Evolutionary conservation across 2,888 invertebrate species (phyloP), one percentile per base, ranked within the genome.

Genomic region (Drosophila rellima): DNA sequence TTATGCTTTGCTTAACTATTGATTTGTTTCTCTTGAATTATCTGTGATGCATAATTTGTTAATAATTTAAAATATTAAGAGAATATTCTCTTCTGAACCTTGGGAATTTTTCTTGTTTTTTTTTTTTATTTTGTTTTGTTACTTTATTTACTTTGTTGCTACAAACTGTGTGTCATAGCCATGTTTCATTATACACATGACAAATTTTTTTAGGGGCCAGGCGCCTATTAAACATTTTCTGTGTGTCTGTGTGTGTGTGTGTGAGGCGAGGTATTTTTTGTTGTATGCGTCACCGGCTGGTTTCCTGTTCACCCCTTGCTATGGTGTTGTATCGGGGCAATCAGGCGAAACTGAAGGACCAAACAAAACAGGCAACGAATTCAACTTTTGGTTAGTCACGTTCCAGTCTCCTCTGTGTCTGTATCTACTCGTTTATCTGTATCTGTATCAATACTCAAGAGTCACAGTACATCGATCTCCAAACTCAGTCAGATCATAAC

Each of bases 231-330:
- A 69, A 39, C 48, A 61, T 61, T 47, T 47, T 3, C 35, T 52
- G n/a, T 40, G 15, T 62, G 51, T 33, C 18, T 40, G 10, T 55
- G 23, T 51, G 23, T 48, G 40, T 54, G 33, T 48, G 31, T 63
- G 15, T 44, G 40, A 17, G 45, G 45, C 26, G 17, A 47, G 29
- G 29, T 11, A 47, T 31, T 26, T 47, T 26, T 26, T n/a, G n/a
- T 37, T 69, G 31, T 64, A 20, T 70, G 70, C 71, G 71, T 71
- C 71, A 70, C 18, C 59, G 52, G 52, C 48, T 71, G 42, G 54
- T 57, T 64, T 70, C 52, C 70, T 48, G 63, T 44, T 44, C 20
- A 35, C 35, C 51, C 31, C 50, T 40, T 18, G 33, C 15, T 17
- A 29, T 29, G 7, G n/a, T 40, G 4, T 37, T n/a, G 15, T 18